Conservation (phyloP, 2,797 vertebrate genomes). For the Dendrocincla tyrannina region DNA sequence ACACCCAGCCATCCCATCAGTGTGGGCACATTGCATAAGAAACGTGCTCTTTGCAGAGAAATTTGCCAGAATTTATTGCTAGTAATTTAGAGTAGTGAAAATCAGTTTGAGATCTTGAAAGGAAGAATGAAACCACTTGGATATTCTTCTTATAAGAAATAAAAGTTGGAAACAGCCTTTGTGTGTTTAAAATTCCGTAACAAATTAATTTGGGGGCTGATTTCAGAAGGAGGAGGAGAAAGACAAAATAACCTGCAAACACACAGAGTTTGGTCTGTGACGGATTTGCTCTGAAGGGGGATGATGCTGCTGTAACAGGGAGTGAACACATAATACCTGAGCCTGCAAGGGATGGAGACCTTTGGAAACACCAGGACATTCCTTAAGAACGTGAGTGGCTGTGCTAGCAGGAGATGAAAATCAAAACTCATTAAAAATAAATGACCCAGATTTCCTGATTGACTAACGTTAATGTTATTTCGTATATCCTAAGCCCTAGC, state of each 20-base stretch:
- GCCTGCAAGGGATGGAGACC: background rate
- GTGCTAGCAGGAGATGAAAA: background rate
- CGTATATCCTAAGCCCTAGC: background rate
- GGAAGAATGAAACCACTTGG: background rate
- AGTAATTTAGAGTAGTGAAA: background rate
- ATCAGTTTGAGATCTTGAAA: background rate
- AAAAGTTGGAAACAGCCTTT: background rate
- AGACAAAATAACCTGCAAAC: background rate
- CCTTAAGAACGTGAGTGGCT: background rate
- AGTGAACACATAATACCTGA: background rate
- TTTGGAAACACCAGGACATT: background rate
- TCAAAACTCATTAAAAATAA: background rate
- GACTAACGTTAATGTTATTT: background rate
- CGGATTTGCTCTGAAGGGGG: background rate
- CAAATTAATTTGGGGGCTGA: background rate
- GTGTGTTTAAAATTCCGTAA: fast-evolving
- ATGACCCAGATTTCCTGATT: background rate
- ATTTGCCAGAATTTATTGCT: background rate
- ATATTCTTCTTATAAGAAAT: background rate
- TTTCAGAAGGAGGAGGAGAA: background rate
- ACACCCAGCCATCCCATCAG: background rate
- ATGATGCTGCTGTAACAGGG: background rate
- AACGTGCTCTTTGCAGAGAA: background rate
- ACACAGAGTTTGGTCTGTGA: background rate
- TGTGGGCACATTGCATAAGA: background rate